Percentiles rank a stretch among this genome's conserved stretches.
These are phyloP conservation scores for Drosophila robusta DNA, from an alignment of 2,888 invertebrate species.

Conservation along the genomic window DNA sequence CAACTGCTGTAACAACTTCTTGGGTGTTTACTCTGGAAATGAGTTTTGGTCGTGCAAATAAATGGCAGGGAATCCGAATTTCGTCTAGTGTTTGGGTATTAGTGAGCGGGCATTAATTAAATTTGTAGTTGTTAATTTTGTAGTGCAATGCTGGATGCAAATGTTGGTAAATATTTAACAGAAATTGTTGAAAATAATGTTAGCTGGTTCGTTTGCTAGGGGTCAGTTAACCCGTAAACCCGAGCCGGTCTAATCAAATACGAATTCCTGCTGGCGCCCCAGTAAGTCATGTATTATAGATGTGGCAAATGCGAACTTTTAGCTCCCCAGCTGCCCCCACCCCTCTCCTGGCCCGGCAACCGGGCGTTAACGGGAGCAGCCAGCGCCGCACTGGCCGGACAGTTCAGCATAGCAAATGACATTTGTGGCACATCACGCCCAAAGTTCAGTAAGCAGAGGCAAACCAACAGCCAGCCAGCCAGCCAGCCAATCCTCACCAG, in stretches of 20 bases:
- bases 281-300: constrained; percentile 64
- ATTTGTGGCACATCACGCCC: constrained; percentile 73
- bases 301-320: constrained; percentile 72
- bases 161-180: constrained; percentile 54
- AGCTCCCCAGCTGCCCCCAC: constrained; percentile 16
- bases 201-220: constrained; percentile 29
- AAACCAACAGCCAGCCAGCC: constrained; percentile 9
- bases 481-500: constrained; percentile 38
- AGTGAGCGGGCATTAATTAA: constrained; percentile 44
- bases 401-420: constrained; percentile 67
- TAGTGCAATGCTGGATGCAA: constrained; percentile 31
- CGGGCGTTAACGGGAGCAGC: constrained; percentile 17
- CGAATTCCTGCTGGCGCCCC: constrained; percentile 38
- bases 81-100: constrained; percentile 36
- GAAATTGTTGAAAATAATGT: constrained; percentile 24
- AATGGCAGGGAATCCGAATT: constrained; percentile 6
- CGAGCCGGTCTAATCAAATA: constrained; percentile 54
- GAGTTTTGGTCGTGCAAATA: constrained; percentile 45
- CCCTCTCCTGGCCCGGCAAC: too few relatives aligned
- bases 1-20: constrained; percentile 11
- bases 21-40: constrained; percentile 38
- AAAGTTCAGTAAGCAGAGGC: constrained; percentile 49
- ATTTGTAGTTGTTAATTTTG: constrained; percentile 7
- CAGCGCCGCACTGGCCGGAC: constrained; percentile 19
- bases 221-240: constrained; percentile 69